A percentile compares a stretch with the other conserved stretches of the same genome.
These are phyloP conservation scores for Mobula hypostoma DNA, from an alignment of 2,113 vertebrate genomes.

Conservation along the genomic window DNA sequence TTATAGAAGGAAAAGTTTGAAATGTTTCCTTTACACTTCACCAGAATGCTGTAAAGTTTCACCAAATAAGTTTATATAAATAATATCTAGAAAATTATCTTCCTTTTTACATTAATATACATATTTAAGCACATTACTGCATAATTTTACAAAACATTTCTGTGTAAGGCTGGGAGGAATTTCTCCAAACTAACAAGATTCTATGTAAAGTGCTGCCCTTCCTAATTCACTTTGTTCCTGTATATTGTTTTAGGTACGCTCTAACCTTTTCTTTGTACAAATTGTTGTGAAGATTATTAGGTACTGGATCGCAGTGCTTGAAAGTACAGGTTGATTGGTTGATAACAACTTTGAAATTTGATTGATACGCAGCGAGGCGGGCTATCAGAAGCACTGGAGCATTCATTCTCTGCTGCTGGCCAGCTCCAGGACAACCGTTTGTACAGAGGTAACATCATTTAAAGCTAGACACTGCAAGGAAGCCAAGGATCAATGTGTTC, in stretches of 20 bases:
- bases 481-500: constrained; percentile 23
- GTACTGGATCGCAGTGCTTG: constrained; percentile 32
- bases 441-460: constrained; percentile 34
- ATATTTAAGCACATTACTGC: constrained; percentile 11
- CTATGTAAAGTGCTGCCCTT: constrained; percentile 30
- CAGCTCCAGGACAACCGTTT: constrained; percentile 31
- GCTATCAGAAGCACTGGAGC: constrained; percentile 32
- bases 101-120: not conserved
- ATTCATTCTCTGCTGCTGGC: constrained; percentile 32
- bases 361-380: constrained; percentile 32
- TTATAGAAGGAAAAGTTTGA: not conserved
- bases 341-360: constrained; percentile 33
- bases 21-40: not conserved
- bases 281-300: constrained; percentile 36
- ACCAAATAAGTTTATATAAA: not conserved
- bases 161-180: not conserved
- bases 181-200: not conserved
- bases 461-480: constrained; percentile 29
- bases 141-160: not conserved
- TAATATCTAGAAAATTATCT: not conserved
- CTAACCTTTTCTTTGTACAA: constrained; percentile 31
- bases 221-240: constrained; percentile 35
- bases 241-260: constrained; percentile 36
- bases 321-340: constrained; percentile 36
- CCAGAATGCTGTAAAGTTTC: not conserved